Conservation (phyloP, 2,113 vertebrate species). For the Sterrhoptilus dennistouni region DNA sequence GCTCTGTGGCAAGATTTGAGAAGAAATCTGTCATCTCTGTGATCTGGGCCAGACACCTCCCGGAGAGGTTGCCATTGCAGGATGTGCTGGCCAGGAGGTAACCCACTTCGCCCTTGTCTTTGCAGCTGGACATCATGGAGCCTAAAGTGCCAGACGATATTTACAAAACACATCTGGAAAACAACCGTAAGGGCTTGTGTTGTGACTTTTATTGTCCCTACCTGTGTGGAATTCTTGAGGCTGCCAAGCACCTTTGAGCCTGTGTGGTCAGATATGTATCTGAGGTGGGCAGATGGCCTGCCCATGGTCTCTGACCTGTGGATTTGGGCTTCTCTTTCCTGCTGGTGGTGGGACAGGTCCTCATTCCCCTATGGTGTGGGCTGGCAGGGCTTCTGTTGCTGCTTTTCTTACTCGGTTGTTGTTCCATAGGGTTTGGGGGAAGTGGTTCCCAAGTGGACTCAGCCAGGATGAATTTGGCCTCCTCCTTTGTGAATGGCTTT, state of each 20-base stretch:
- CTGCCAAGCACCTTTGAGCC: not conserved
- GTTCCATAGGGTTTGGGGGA: constrained; percentile 87
- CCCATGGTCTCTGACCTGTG: not conserved
- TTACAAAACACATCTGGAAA: constrained; percentile 98
- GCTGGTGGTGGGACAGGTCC: not conserved
- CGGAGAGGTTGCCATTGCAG: not conserved
- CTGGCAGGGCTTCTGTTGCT: not conserved
- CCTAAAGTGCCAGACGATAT: constrained; percentile 98
- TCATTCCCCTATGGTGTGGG: fast-evolving
- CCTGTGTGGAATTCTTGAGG: not conserved
- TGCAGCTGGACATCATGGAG: constrained; percentile 97
- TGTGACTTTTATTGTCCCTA: not conserved
- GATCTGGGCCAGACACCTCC: not conserved
- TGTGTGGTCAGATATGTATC: not conserved
- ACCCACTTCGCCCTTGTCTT: not conserved
- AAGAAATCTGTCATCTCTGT: not conserved
- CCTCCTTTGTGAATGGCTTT: constrained; percentile 97
- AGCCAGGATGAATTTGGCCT: constrained; percentile 96
- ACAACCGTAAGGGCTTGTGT: constrained; percentile 85
- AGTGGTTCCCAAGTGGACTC: constrained; percentile 98
- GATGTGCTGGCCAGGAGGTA: not conserved
- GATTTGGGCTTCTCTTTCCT: not conserved
- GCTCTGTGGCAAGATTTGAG: not conserved
- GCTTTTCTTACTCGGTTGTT: not conserved
- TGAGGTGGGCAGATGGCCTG: not conserved